These are phyloP conservation scores for Chymomyza fuscimana DNA, from an alignment of 2,888 invertebrate species.

Conservation along the genomic window DNA sequence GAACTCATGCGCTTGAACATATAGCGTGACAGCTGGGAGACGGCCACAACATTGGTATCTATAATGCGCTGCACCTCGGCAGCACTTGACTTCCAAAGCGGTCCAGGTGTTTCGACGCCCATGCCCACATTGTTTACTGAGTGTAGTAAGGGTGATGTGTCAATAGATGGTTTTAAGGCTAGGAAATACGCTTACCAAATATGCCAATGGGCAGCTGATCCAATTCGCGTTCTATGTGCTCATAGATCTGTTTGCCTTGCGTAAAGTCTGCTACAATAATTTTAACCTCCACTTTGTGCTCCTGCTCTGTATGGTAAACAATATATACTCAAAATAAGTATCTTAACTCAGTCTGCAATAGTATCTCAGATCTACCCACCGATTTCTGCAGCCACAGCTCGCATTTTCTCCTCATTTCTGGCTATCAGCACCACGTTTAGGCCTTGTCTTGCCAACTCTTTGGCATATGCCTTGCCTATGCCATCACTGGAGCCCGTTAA, in stretches of 20 bases:
- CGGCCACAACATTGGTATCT: conserved; percentile 91
- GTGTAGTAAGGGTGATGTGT: neutral
- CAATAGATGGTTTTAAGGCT: neutral
- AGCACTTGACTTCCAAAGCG: conserved; percentile 85
- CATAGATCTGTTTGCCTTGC: conserved; percentile 85
- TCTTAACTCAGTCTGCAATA: too few relatives aligned
- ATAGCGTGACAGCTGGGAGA: conserved; percentile 89
- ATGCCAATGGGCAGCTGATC: conserved; percentile 88
- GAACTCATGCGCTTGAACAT: conserved; percentile 88
- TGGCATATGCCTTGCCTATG: conserved; percentile 91
- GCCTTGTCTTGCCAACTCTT: conserved; percentile 87
- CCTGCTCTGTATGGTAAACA: conserved; percentile 76
- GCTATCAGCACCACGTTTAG: conserved; percentile 90
- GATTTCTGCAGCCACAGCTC: conserved; percentile 85
- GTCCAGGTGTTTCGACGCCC: conserved; percentile 85
- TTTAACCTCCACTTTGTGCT: conserved; percentile 84
- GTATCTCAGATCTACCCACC: conserved; percentile 80
- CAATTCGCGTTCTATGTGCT: conserved; percentile 85
- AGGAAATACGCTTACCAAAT: conserved; percentile 83
- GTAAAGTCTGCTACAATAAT: conserved; percentile 89
- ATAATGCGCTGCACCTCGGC: conserved; percentile 88
- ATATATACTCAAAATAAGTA: too few relatives aligned
- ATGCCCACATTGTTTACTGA: conserved; percentile 85
- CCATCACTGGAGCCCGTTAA: conserved; percentile 94
- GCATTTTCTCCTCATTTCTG: conserved; percentile 86